A percentile compares a stretch with the other conserved stretches of the same genome.
These are phyloP conservation scores for Gonatopus flavifemur DNA, from an alignment of 1,140 invertebrate species.

Conservation along the genomic window DNA sequence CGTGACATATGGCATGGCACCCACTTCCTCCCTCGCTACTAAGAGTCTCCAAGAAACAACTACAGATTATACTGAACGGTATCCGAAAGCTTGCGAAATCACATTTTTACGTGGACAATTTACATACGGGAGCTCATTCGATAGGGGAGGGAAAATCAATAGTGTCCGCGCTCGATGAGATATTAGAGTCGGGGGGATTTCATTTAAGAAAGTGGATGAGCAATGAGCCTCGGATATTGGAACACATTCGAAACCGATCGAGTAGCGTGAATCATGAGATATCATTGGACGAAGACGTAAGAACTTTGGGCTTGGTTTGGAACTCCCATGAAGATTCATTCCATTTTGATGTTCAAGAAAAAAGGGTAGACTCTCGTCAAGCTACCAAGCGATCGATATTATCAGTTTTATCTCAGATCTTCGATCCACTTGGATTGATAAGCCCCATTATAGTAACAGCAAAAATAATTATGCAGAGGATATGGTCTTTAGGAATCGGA, in stretches of 20 bases:
- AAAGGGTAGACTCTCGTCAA: neutral
- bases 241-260: neutral
- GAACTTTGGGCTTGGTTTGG: neutral
- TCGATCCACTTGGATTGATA: neutral
- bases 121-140: slow-evolving; percentile 18
- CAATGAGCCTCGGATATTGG: neutral
- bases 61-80: slow-evolving; percentile 1
- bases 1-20: slow-evolving; percentile 31
- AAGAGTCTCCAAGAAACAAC: slow-evolving; percentile 23
- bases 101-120: slow-evolving; percentile 45
- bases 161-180: neutral
- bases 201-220: slow-evolving; percentile 15
- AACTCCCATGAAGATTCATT: neutral
- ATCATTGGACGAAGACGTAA: neutral
- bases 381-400: neutral
- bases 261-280: neutral
- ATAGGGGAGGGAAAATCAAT: neutral
- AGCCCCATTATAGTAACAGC: neutral
- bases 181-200: slow-evolving; percentile 1
- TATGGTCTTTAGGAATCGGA: neutral
- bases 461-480: neutral
- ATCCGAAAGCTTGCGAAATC: slow-evolving; percentile 18
- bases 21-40: slow-evolving; percentile 35
- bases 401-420: neutral
- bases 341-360: too few species aligned